Evolutionary conservation across 2,797 vertebrate species (phyloP).

Genomic region (Falco cherrug): DNA sequence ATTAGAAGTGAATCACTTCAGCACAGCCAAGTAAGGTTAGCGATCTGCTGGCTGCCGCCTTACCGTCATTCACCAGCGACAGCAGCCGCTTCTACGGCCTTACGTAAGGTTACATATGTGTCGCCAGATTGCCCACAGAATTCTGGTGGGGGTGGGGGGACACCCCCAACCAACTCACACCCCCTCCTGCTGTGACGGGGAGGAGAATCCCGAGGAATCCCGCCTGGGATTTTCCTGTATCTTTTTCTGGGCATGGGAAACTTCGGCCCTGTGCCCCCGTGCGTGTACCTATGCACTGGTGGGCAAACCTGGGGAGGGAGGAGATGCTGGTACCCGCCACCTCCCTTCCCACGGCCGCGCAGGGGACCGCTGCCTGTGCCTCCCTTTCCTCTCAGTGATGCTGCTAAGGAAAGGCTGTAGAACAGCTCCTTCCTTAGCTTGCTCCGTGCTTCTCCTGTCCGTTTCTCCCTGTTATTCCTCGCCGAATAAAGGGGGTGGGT

Average conservation of each 20-base stretch:
- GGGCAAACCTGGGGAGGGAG: neutral
- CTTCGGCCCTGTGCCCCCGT: too few species aligned
- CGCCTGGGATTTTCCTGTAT: neutral
- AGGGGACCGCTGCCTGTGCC: neutral
- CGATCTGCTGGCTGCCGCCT: neutral
- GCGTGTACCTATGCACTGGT: accelerated
- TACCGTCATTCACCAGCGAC: neutral
- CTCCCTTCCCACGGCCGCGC: neutral
- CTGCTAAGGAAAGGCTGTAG: neutral
- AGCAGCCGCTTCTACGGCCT: neutral
- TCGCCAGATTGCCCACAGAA: neutral
- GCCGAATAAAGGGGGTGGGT: accelerated
- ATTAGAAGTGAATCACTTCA: neutral
- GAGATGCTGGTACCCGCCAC: neutral
- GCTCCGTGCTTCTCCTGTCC: neutral
- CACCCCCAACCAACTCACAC: neutral
- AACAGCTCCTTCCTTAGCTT: neutral
- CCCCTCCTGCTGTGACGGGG: neutral
- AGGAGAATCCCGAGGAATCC: neutral
- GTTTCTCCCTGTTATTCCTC: accelerated
- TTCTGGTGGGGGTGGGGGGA: neutral
- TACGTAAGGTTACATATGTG: constrained; percentile 6
- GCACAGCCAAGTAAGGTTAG: neutral
- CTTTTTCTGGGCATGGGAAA: too few species aligned
- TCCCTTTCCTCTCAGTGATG: too few species aligned